Evolutionary conservation across 2,797 vertebrate genomes (phyloP).

Genomic region (Argyrosomus regius): DNA sequence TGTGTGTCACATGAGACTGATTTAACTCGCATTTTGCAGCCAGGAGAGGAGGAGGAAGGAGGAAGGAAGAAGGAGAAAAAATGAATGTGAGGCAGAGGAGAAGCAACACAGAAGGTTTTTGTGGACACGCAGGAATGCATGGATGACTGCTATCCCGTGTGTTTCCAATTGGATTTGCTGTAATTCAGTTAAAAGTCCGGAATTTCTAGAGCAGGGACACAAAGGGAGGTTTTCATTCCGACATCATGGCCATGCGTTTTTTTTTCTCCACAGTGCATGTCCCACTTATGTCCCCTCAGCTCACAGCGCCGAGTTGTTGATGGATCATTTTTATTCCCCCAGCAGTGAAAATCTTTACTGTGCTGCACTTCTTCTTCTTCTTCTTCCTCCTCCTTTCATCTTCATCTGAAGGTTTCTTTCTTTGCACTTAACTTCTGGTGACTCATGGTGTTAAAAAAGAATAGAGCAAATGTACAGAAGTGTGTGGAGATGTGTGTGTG

Average conservation of each 20-base stretch:
- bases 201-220: slow-evolving; percentile 76
- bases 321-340: slow-evolving; percentile 40
- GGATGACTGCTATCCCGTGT: slow-evolving; percentile 60
- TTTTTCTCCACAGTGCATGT: slow-evolving; percentile 62
- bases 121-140: slow-evolving; percentile 71
- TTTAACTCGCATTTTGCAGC: slow-evolving; percentile 40
- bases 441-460: slow-evolving; percentile 32
- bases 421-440: slow-evolving; percentile 48
- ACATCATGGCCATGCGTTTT: slow-evolving; percentile 64
- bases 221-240: slow-evolving; percentile 81
- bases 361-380: neutral
- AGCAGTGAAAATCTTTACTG: slow-evolving; percentile 29
- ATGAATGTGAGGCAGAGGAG: too few species aligned
- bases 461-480: slow-evolving; percentile 18
- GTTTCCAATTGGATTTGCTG: slow-evolving; percentile 63
- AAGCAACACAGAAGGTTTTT: slow-evolving; percentile 33
- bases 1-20: slow-evolving; percentile 54
- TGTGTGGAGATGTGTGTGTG: neutral
- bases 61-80: too few species aligned
- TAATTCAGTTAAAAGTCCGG: slow-evolving; percentile 82
- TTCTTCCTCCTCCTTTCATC: slow-evolving; percentile 6
- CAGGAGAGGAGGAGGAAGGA: too few species aligned
- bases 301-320: slow-evolving; percentile 71
- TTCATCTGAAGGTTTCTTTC: neutral
- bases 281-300: slow-evolving; percentile 82